A percentile compares a stretch with the other conserved stretches of the same genome.
phyloP scores from a whole-genome alignment of 1,140 invertebrate species.

The Marisa cornuarietis region DNA sequence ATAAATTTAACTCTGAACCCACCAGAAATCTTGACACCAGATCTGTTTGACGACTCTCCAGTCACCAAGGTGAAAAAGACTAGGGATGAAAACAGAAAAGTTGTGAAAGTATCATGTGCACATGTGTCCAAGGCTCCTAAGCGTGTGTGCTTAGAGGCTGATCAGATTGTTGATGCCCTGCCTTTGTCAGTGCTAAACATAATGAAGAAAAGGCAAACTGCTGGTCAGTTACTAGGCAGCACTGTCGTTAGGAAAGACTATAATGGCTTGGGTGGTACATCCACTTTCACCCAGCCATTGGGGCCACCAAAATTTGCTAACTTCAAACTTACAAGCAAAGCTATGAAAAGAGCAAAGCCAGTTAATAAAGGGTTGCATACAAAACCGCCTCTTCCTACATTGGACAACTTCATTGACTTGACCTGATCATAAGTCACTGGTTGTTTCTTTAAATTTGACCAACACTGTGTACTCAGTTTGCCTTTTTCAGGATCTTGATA shows the following conservation, averaged over 20 bases:
- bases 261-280: conserved; percentile 15
- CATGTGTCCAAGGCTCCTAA: conserved; percentile 4
- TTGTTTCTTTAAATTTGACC: no score
- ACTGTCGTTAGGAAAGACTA: conserved; percentile 18
- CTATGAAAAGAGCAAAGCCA: neutral
- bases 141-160: neutral
- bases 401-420: conserved; percentile 16
- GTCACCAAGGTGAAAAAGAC: conserved; percentile 10
- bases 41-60: conserved; percentile 12
- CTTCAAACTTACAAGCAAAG: neutral
- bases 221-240: conserved; percentile 1
- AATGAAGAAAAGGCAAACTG: conserved; percentile 17
- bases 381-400: conserved; percentile 1
- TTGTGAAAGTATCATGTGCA: conserved; percentile 16
- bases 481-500: no score
- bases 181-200: conserved; percentile 20
- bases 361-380: neutral
- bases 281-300: conserved; percentile 3
- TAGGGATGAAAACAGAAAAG: conserved; percentile 15
- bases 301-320: conserved; percentile 4
- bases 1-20: neutral
- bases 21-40: neutral
- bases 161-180: neutral
- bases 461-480: no score
- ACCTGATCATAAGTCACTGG: neutral